These are phyloP conservation scores for Callipepla californica DNA, from an alignment of 2,113 vertebrate genomes.

Conservation along the genomic window DNA sequence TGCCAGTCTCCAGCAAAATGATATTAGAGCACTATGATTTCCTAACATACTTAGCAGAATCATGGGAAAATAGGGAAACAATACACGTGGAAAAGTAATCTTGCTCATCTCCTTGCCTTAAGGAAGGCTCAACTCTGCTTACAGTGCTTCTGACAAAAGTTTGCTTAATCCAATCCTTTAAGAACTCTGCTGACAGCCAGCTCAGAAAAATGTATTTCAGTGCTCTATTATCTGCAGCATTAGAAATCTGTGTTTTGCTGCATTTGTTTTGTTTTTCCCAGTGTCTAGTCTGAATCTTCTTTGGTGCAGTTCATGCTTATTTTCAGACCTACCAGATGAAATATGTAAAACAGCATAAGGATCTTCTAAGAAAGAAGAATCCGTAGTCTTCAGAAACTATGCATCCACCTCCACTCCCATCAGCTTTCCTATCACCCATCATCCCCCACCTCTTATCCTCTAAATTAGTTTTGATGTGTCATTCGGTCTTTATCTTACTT, in stretches of 20 bases:
- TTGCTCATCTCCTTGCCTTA: background rate
- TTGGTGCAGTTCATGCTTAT: background rate
- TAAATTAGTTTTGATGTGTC: background rate
- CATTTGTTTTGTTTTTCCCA: background rate
- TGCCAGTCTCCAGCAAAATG: background rate
- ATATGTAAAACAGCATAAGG: background rate
- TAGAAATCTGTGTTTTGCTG: background rate
- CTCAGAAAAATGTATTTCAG: background rate
- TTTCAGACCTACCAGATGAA: background rate
- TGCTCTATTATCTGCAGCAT: background rate
- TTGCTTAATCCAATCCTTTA: background rate
- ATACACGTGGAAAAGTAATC: background rate
- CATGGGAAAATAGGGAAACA: background rate
- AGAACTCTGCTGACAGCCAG: background rate
- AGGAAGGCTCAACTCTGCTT: background rate
- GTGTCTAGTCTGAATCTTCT: background rate
- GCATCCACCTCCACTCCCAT: background rate
- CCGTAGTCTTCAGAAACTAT: background rate
- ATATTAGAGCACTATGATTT: background rate
- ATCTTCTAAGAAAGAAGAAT: no score
- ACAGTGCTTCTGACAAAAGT: background rate
- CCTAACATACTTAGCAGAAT: background rate
- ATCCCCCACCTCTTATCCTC: background rate
- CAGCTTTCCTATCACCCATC: background rate
- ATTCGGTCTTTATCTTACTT: background rate